Evolutionary conservation across 2,888 invertebrate species (phyloP).

Genomic region (Ormia ochracea): DNA sequence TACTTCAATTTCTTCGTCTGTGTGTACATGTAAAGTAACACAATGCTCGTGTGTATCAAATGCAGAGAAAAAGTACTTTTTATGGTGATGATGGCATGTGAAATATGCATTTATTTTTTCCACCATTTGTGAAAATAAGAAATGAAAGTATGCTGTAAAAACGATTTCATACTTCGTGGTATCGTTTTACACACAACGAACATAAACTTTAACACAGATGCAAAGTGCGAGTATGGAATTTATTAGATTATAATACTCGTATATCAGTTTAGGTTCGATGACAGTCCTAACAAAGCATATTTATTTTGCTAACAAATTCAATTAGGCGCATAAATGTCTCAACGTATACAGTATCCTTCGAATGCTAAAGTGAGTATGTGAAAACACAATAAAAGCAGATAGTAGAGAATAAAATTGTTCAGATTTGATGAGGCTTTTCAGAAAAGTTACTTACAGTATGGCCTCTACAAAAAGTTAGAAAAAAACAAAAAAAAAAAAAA

Average conservation of each 20-base stretch:
- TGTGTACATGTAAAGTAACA: not conserved
- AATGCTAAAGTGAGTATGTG: not conserved
- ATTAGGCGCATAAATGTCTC: conserved; percentile 3
- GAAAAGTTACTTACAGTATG: not conserved
- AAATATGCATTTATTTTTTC: not conserved
- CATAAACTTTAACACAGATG: not conserved
- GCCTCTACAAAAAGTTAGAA: not conserved
- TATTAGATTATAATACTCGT: conserved; percentile 8
- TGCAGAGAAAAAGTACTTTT: not conserved
- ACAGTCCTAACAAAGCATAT: conserved; percentile 10
- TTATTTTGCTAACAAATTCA: conserved; percentile 30
- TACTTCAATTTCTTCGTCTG: not conserved
- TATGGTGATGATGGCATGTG: not conserved
- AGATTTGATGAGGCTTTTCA: not conserved
- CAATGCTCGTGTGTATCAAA: not conserved
- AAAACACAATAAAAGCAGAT: not conserved
- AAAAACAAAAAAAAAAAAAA: not conserved
- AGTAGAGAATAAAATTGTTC: not conserved
- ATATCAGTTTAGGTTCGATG: conserved; percentile 14
- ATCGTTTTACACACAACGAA: not conserved
- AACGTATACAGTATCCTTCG: not conserved
- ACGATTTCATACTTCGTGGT: conserved; percentile 33
- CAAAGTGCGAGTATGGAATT: not conserved
- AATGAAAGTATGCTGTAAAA: not conserved
- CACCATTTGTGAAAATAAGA: not conserved